Evolutionary conservation across 2,113 vertebrate genomes (phyloP), one percentile per base, ranked within the genome.

Genomic region (Glaucomys volans): DNA sequence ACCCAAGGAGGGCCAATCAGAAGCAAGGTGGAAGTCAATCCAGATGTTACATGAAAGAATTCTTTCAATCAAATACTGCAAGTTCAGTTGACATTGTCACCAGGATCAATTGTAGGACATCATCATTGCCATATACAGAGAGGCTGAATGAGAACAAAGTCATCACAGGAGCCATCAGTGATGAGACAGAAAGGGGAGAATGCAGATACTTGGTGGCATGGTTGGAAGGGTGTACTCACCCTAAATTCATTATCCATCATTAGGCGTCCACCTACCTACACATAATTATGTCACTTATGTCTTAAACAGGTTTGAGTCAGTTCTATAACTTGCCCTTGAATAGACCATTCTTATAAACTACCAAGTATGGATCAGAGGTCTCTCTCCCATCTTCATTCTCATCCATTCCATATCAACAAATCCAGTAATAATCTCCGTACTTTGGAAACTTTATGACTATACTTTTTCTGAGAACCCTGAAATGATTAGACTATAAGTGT

Each of bases 401-500:
- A 32, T 7, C 18, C 42, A 67, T 69, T 90, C 35, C 4, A 8
- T 74, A 93, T 37, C n/a, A 95, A 77, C 5, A 93, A 69, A 75
- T 2, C 54, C 26, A 81, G 18, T 32, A 79, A 6, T 4, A 59
- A 40, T 50, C 30, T 67, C 67, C 28, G 37, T 54, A 52, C 37
- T 82, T 86, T 71, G 24, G 42, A 87, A 66, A 3, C 0, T 28
- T 75, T 35, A 37, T 52, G 17, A 20, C 0, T 35, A 20, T 59
- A 54, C 47, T 79, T 67, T 50, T 69, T 86, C 24, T 10, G 8
- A 97, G 32, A 96, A 79, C 12, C 82, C 69, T 54, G 28, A 77
- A 88, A 57, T 35, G 30, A 57, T 17, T 62, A 67, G 5, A 42
- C 6, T 50, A 1, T 26, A 47, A 62, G 13, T 69, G 22, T 67